Evolutionary conservation across 1,140 invertebrate species (phyloP).

Genomic region (Drosophila willistoni): DNA sequence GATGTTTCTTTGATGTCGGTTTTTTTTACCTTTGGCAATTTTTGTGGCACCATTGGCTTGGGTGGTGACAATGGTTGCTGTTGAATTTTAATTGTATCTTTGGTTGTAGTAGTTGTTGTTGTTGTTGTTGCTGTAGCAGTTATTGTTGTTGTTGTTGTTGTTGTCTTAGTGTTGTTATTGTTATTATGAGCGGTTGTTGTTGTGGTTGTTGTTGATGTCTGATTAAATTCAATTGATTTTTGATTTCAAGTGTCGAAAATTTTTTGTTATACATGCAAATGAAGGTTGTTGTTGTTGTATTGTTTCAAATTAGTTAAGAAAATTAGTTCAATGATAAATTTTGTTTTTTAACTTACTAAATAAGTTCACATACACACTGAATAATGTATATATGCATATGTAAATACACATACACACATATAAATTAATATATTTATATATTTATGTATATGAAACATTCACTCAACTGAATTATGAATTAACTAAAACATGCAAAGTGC

Average conservation of each 20-base stretch:
- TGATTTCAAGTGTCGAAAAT: conserved; percentile 48
- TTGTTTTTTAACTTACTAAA: conserved; percentile 9
- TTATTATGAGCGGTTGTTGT: conserved; percentile 63
- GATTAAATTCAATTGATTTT: conserved; percentile 39
- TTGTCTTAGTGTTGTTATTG: conserved; percentile 59
- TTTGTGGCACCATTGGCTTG: conserved; percentile 80
- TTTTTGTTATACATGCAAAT: conserved; percentile 65
- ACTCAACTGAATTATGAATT: neutral
- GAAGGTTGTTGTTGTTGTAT: conserved; percentile 30
- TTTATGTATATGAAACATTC: neutral
- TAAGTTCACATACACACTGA: conserved; percentile 8
- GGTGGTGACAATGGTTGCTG: conserved; percentile 83
- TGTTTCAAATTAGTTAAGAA: conserved; percentile 5
- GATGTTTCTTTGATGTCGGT: conserved; percentile 7
- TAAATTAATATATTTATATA: conserved; percentile 20
- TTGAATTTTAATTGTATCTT: conserved; percentile 77
- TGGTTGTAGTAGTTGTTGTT: conserved; percentile 56
- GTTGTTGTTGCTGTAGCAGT: conserved; percentile 46
- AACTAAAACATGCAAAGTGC: conserved; percentile 1
- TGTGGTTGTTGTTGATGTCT: conserved; percentile 61
- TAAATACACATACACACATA: conserved; percentile 5
- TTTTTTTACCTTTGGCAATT: conserved; percentile 79
- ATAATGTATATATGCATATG: neutral
- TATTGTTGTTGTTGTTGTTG: conserved; percentile 35
- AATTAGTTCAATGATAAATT: conserved; percentile 8